Base-by-base conservation (phyloP, 2,888 invertebrate genomes). In the Acanthosoma haemorrhoidale region DNA sequence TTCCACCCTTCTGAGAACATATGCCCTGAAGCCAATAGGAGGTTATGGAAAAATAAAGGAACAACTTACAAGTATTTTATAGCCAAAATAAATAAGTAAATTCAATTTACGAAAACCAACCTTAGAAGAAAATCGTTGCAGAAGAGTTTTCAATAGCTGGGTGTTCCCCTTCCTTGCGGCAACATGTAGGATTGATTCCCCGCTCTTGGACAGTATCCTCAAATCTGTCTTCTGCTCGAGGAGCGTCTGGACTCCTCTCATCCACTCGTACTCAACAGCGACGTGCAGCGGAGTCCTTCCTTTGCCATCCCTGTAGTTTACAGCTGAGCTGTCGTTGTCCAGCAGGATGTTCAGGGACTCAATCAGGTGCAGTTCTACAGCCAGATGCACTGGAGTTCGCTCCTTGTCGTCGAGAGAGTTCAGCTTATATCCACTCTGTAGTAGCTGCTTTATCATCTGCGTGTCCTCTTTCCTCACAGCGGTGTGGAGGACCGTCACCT, bases 211-310 rank as follows among this genome's bases (percentile, higher is more conserved):
- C 9, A 79, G 77, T 6, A 80, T 78, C 63, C 75, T 72, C 13
- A 76, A 81, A 75, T 84, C 82, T 70, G 84, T 83, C 1, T 83
- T 69, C 11, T 83, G 80, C 75, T 84, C 83, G 51, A 85, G 76
- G 1, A 84, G 81, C 1, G 84, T 79, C 61, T 82, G 82, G 0
- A 84, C 83, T 0, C 84, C 84, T 3, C 81, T 80, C 8, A 82
- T 81, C 84, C 85, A 84, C 0, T 82, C 81, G 0, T 80, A 80
- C 71, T 81, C 80, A 0, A 85, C 81, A 2, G 84, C 83, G 1
- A 81, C 77, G 73, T 84, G 84, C 4, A 85, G 77, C 0, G 84
- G 83, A 13, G 85, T 84, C 36, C 68, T 25, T 0, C 73, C 74
- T 11, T 81, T 80, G 58, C 76, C 77, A 72, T 84, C 83, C 66